phyloP scores from a whole-genome alignment of 2,113 vertebrate species.

The Albula goreensis region DNA sequence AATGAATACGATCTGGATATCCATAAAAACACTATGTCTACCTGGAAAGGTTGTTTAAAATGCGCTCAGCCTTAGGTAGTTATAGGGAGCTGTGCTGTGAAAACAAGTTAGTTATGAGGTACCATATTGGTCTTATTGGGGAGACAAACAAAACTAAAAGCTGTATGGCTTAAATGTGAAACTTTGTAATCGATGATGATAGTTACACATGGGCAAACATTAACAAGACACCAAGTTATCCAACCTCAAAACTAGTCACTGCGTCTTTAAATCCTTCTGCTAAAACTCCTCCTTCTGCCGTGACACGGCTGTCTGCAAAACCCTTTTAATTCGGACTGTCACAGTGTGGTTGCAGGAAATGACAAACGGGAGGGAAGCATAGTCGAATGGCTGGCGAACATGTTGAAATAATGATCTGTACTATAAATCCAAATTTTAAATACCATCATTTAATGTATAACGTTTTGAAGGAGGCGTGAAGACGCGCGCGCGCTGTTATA shows the following conservation, averaged over 20 bases:
- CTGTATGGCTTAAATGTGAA: too few relatives aligned
- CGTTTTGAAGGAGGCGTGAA: background rate
- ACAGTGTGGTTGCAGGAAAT: conserved; percentile 59
- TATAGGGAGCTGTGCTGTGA: background rate
- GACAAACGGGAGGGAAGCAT: conserved; percentile 62
- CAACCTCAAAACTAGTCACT: conserved; percentile 36
- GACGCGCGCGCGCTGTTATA: background rate
- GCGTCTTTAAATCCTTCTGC: conserved; percentile 65
- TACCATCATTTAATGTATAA: conserved; percentile 14
- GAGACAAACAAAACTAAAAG: too few relatives aligned
- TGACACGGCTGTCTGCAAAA: conserved; percentile 68
- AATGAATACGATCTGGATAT: background rate
- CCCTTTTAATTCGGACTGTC: conserved; percentile 77
- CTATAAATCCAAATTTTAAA: conserved; percentile 25
- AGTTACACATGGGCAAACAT: background rate
- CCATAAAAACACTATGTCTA: background rate
- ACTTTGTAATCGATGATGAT: too few relatives aligned
- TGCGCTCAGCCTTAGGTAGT: background rate
- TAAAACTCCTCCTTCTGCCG: conserved; percentile 51
- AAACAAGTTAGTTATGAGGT: background rate
- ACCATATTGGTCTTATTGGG: too few relatives aligned
- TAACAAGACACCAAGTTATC: background rate
- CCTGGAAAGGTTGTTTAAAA: background rate
- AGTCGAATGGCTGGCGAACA: conserved; percentile 50
- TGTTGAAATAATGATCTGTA: conserved; percentile 47